Conservation (phyloP, 2,113 vertebrate genomes). For the Gallinago media region DNA sequence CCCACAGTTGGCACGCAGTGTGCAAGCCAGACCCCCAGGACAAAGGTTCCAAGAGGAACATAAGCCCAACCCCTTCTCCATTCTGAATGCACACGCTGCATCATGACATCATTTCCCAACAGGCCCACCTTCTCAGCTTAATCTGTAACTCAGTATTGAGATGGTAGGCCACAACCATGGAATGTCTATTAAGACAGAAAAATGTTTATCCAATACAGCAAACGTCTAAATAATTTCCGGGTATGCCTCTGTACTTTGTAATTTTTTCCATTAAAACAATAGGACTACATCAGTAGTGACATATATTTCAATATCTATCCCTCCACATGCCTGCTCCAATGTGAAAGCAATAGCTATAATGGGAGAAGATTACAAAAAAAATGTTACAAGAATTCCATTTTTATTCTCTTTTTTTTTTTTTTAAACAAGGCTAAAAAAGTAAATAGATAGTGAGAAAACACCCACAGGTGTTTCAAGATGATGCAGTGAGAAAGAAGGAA, state of each 20-base stretch:
- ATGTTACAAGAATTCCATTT: background rate
- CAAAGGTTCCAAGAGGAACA: background rate
- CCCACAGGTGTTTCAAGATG: background rate
- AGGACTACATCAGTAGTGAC: background rate
- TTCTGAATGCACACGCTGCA: background rate
- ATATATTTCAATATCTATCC: background rate
- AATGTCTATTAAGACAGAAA: background rate
- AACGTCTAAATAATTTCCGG: constrained; percentile 15
- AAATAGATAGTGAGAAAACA: background rate
- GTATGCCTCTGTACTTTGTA: background rate
- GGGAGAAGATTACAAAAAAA: background rate
- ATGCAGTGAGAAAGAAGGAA: constrained; percentile 5
- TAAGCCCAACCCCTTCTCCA: background rate
- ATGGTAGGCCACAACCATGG: background rate
- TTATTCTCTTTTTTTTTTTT: background rate
- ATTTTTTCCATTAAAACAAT: background rate
- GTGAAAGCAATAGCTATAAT: background rate
- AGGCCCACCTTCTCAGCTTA: background rate
- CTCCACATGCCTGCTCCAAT: background rate
- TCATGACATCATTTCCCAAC: background rate
- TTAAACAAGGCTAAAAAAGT: background rate
- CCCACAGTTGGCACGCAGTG: too few species aligned
- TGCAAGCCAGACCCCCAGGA: background rate
- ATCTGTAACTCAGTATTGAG: background rate
- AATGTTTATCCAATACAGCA: background rate